Evolutionary conservation across 2,888 invertebrate genomes (phyloP), one percentile per base, ranked within the genome.

Genomic region (Hypercompe scribonia): DNA sequence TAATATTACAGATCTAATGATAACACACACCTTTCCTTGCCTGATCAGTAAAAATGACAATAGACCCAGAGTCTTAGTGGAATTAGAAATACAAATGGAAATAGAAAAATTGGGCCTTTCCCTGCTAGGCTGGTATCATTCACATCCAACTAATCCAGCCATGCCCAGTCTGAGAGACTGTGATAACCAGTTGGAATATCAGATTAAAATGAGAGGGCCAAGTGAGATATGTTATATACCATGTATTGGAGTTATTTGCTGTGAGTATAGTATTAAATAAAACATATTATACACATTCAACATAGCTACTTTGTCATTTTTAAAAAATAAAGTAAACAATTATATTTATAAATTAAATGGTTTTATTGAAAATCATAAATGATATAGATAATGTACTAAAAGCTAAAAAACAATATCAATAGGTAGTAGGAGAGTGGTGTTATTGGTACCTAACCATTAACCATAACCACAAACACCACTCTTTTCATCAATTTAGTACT

Each of bases 121-220:
- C 8, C 93, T 99, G 15, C 97, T 99, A 7, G 99, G 99, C 13
- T 99, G 99, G 99, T 99, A 99, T 93, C 99, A 99, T 93, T 99
- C 99, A 18, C 99, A 99, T 94, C 98, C 99, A 0, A 97, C 97
- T 71, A 97, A 98, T 81, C 97, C 98, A 72, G 98, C 99, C 1
- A 98, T 98, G 86, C 99, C 98, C 78, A 99, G 97, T 86, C 96
- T 97, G 75, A 96, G 98, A 71, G 99, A 99, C 90, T 98, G 99
- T 74, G 99, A 99, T 89, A 97, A 98, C 74, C 99, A 99, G 92
- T 94, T 99, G 80, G 99, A 99, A 87, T 99, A 99, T 94, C 99
- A 99, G 93, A 98, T 99, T 73, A 97, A 97, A 89, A 98, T 99
- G 98, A 98, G 99, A 86, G 99, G 99, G 5, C 97, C 97, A 5